Evolutionary conservation across 1,140 invertebrate species (phyloP).

Genomic region (Heliconius melpomene): DNA sequence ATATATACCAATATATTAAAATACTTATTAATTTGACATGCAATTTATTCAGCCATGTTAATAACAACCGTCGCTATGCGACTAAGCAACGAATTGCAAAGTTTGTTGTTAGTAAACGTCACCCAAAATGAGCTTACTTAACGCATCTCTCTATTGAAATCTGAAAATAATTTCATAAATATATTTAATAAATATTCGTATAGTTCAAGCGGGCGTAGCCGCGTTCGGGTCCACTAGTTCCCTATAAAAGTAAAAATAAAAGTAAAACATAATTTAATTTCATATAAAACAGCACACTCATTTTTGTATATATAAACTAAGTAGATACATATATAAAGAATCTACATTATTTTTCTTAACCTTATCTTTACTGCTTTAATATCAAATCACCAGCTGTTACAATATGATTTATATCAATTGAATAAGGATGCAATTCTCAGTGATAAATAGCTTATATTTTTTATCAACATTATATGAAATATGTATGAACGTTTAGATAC

Average conservation of each 20-base stretch:
- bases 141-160: too few relatives aligned
- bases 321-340: neutral
- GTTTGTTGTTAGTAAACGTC: too few relatives aligned
- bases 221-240: too few relatives aligned
- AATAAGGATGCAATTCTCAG: slow-evolving; percentile 26
- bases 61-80: too few relatives aligned
- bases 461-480: slow-evolving; percentile 15
- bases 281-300: neutral
- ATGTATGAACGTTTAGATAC: slow-evolving; percentile 16
- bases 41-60: too few relatives aligned
- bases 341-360: slow-evolving; percentile 18
- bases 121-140: too few relatives aligned
- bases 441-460: slow-evolving; percentile 19
- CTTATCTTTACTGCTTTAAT: slow-evolving; percentile 8
- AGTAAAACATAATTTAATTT: neutral
- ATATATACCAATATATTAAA: too few relatives aligned
- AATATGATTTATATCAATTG: slow-evolving; percentile 21
- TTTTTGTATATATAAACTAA: neutral
- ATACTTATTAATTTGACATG: too few relatives aligned
- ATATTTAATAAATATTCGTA: too few relatives aligned
- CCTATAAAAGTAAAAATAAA: neutral
- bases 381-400: slow-evolving; percentile 19
- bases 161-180: too few relatives aligned
- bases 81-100: too few relatives aligned
- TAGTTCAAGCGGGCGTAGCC: too few relatives aligned